Conservation (phyloP, 92 coral and sea anemone genomes). For the Bergia puertoricense region DNA sequence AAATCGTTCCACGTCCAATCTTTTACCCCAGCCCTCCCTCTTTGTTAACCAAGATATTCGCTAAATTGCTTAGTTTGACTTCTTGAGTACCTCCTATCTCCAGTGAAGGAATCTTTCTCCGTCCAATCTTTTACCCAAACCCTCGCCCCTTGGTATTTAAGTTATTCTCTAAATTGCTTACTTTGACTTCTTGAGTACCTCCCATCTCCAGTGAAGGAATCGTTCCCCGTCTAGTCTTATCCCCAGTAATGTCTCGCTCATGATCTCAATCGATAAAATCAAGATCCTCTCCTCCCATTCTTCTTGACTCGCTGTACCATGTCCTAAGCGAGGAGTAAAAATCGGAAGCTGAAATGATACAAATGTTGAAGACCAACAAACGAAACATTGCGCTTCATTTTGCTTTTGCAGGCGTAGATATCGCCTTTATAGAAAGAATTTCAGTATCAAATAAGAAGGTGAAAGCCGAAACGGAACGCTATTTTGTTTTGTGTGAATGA, state of each 20-base stretch:
- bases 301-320: constrained; percentile 77
- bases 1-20: no score
- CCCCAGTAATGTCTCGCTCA: constrained; percentile 82
- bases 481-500: no score
- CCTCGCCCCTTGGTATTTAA: not conserved
- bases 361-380: no score
- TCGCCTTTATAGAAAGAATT: no score
- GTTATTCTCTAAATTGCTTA: constrained; percentile 25
- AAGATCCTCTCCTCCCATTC: constrained; percentile 90
- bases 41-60: not conserved
- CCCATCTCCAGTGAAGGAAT: constrained; percentile 82
- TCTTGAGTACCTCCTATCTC: constrained; percentile 28
- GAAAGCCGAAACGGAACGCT: no score
- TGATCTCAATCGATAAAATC: constrained; percentile 72
- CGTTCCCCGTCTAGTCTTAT: constrained; percentile 84
- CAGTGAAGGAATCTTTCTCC: constrained; percentile 44
- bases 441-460: no score
- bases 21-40: not conserved
- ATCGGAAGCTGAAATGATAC: no score
- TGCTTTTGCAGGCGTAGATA: no score
- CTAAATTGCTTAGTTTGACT: constrained; percentile 56
- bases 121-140: not conserved
- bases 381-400: no score
- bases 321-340: constrained; percentile 40
- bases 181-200: constrained; percentile 77